phyloP scores from a whole-genome alignment of 2,113 vertebrate genomes.

The Sinocyclocheilus grahami region DNA sequence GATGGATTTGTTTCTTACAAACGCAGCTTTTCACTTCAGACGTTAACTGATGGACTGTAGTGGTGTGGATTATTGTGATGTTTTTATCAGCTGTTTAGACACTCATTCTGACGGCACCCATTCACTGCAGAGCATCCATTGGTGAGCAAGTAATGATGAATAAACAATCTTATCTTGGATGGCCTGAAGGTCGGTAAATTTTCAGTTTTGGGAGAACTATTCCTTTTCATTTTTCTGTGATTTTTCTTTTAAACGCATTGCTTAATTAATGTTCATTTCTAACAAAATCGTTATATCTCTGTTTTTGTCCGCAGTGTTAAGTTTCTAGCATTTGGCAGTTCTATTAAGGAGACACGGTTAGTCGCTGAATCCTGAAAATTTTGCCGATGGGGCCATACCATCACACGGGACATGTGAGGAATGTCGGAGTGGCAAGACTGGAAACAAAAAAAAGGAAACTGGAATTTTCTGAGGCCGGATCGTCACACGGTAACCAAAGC shows the following conservation, averaged over 20 bases:
- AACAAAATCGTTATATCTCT: slow-evolving; percentile 70
- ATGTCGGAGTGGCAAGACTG: slow-evolving; percentile 69
- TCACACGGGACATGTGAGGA: slow-evolving; percentile 68
- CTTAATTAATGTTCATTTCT: slow-evolving; percentile 14
- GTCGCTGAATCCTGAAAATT: slow-evolving; percentile 74
- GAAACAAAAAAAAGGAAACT: slow-evolving; percentile 46
- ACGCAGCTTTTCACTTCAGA: too few species aligned
- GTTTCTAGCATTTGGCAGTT: slow-evolving; percentile 79
- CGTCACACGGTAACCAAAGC: slow-evolving; percentile 81
- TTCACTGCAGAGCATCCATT: not conserved
- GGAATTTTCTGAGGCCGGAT: slow-evolving; percentile 66
- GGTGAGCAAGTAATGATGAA: not conserved
- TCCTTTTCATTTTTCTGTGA: not conserved
- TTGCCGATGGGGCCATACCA: slow-evolving; percentile 69
- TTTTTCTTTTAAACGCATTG: not conserved
- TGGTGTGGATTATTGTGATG: not conserved
- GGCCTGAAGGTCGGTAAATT: not conserved
- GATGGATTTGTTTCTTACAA: too few species aligned
- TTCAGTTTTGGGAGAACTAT: not conserved
- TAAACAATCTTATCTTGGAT: not conserved
- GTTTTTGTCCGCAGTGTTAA: slow-evolving; percentile 79
- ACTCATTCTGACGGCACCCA: not conserved
- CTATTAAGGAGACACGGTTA: slow-evolving; percentile 72
- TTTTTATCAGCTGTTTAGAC: not conserved
- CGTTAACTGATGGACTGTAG: too few species aligned